phyloP scores from a whole-genome alignment of 2,797 vertebrate genomes.

The Eospalax fontanierii region DNA sequence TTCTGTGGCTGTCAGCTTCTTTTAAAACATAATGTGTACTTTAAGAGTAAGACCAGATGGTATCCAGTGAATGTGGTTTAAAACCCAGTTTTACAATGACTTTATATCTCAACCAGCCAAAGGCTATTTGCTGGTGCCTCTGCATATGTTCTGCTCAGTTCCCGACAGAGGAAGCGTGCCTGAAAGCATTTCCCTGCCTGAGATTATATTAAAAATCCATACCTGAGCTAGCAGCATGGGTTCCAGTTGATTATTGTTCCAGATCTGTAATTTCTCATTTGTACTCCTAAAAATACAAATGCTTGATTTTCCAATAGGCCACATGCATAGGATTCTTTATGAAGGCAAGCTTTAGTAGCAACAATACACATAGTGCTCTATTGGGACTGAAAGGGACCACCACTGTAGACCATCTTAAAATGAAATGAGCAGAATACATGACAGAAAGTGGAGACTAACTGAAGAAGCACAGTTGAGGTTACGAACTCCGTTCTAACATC shows the following conservation, averaged over 20 bases:
- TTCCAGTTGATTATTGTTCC: conserved; percentile 70
- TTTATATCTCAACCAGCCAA: conserved; percentile 25
- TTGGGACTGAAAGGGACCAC: neutral
- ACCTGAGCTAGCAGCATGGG: conserved; percentile 27
- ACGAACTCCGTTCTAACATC: neutral
- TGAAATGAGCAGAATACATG: conserved; percentile 23
- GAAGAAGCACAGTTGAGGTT: rapidly evolving
- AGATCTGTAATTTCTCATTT: conserved; percentile 54
- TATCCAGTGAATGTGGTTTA: neutral
- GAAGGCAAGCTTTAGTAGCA: conserved; percentile 57
- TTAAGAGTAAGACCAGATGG: conserved; percentile 38
- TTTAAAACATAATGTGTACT: neutral
- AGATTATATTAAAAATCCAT: conserved; percentile 62
- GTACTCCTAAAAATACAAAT: conserved; percentile 54
- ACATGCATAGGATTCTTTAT: conserved; percentile 33
- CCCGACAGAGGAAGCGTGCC: conserved; percentile 4
- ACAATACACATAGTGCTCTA: neutral
- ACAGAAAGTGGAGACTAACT: neutral
- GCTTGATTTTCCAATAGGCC: conserved; percentile 20
- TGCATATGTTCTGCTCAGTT: conserved; percentile 27
- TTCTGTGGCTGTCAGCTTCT: neutral
- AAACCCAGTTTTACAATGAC: conserved; percentile 35
- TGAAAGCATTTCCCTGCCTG: conserved; percentile 59
- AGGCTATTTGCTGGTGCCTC: conserved; percentile 41
- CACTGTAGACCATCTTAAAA: conserved; percentile 24